These are phyloP conservation scores for Hypanus sabinus DNA, from an alignment of 2,113 vertebrate species.

Conservation along the genomic window DNA sequence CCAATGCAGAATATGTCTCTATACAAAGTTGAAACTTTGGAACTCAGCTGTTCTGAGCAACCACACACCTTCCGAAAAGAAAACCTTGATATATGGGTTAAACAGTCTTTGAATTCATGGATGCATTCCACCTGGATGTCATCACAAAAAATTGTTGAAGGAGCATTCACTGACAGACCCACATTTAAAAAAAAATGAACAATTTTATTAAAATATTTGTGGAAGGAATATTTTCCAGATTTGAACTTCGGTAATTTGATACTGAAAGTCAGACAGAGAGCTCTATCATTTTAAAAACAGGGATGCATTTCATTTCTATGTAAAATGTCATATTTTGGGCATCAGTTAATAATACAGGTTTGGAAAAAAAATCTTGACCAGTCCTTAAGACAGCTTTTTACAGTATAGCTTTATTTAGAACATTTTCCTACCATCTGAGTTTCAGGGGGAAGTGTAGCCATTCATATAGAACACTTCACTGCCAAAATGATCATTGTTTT, in stretches of 20 bases:
- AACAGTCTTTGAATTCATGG: not conserved
- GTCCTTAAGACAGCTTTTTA: not conserved
- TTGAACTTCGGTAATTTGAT: not conserved
- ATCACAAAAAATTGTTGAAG: too few species aligned
- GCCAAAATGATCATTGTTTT: not conserved
- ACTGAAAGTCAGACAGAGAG: not conserved
- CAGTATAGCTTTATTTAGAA: not conserved
- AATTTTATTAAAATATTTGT: not conserved
- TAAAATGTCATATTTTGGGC: not conserved
- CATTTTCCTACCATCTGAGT: not conserved
- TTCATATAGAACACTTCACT: not conserved
- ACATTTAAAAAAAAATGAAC: too few species aligned
- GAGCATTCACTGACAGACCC: too few species aligned
- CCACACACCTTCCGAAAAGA: not conserved
- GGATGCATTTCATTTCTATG: not conserved
- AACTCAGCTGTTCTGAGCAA: not conserved
- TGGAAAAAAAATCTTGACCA: not conserved
- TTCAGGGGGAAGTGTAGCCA: not conserved
- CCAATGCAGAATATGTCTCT: too few species aligned
- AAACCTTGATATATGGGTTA: not conserved
- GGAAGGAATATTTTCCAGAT: not conserved
- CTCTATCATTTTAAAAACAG: not conserved
- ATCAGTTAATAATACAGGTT: not conserved
- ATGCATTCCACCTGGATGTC: not conserved
- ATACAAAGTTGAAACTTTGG: not conserved